Percentiles rank a stretch among this genome's conserved stretches.
Conservation (phyloP, 2,797 vertebrate genomes). For the Sciurus vulgaris region DNA sequence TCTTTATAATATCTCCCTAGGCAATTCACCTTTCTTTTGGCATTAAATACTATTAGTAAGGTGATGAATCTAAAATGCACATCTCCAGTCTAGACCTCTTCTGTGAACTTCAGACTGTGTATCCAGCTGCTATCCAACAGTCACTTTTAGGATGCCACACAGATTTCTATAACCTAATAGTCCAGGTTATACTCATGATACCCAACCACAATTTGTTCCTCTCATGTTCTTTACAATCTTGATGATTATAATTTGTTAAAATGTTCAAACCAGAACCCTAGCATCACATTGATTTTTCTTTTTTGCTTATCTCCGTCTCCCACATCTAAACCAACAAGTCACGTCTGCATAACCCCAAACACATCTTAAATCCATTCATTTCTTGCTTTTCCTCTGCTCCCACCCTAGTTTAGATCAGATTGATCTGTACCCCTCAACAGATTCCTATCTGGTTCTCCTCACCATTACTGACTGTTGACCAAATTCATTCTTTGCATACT, state of each 20-base stretch:
- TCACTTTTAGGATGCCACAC: background rate
- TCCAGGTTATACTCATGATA: constrained; percentile 16
- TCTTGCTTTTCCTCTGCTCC: background rate
- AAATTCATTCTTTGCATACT: background rate
- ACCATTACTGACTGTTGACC: background rate
- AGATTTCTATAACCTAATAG: background rate
- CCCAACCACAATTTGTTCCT: background rate
- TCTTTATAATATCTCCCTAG: background rate
- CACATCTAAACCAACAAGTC: background rate
- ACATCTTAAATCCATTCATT: background rate
- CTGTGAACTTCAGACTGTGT: background rate
- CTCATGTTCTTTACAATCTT: background rate
- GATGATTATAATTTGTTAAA: background rate
- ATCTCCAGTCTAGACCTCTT: background rate
- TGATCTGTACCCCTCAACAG: background rate
- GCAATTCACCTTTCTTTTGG: background rate
- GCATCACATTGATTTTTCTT: background rate
- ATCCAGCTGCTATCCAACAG: background rate
- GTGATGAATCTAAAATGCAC: constrained; percentile 5
- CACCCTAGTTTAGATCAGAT: background rate
- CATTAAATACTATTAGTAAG: constrained; percentile 30
- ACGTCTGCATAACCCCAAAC: background rate
- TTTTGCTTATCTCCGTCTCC: background rate
- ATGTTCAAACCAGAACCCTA: constrained; percentile 1
- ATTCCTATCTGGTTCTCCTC: background rate